Evolutionary conservation across 2,888 invertebrate genomes (phyloP).

Genomic region (Dasypolia templi): DNA sequence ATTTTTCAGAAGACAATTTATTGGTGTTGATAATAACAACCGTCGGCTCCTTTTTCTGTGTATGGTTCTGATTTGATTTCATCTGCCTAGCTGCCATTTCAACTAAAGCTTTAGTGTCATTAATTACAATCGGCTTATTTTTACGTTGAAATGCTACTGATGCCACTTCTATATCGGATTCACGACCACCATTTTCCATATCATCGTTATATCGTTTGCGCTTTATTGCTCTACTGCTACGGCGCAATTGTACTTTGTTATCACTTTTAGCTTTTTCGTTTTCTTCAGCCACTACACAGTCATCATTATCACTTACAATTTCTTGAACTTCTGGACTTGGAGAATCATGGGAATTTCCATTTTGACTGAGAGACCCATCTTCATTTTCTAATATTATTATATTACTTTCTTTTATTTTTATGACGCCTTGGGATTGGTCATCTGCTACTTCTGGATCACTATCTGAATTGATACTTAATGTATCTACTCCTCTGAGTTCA

Average conservation of each 20-base stretch:
- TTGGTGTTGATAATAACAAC: constrained; percentile 95
- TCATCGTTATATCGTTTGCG: constrained; percentile 90
- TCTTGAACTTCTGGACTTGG: constrained; percentile 82
- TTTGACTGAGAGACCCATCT: constrained; percentile 72
- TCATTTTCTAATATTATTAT: constrained; percentile 76
- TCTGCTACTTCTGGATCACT: constrained; percentile 77
- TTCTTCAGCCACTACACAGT: constrained; percentile 79
- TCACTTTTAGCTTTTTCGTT: constrained; percentile 73
- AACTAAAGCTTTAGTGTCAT: constrained; percentile 93
- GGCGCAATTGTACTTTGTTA: constrained; percentile 74
- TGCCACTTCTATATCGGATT: constrained; percentile 92
- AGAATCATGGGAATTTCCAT: constrained; percentile 72
- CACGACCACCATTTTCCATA: constrained; percentile 89
- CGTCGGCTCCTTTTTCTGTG: constrained; percentile 93
- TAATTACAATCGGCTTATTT: constrained; percentile 91
- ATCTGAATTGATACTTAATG: constrained; percentile 84
- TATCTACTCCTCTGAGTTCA: constrained; percentile 77
- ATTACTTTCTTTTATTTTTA: constrained; percentile 71
- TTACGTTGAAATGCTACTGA: constrained; percentile 90
- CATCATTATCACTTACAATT: constrained; percentile 88
- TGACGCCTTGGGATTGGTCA: constrained; percentile 72
- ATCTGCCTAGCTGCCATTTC: constrained; percentile 92
- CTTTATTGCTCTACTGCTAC: constrained; percentile 85
- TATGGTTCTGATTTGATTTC: constrained; percentile 68
- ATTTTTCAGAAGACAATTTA: constrained; percentile 91